Percentiles rank a stretch among this genome's conserved stretches.
Evolutionary conservation across 2,888 invertebrate genomes (phyloP).

Genomic region (Drosophila picticornis): DNA sequence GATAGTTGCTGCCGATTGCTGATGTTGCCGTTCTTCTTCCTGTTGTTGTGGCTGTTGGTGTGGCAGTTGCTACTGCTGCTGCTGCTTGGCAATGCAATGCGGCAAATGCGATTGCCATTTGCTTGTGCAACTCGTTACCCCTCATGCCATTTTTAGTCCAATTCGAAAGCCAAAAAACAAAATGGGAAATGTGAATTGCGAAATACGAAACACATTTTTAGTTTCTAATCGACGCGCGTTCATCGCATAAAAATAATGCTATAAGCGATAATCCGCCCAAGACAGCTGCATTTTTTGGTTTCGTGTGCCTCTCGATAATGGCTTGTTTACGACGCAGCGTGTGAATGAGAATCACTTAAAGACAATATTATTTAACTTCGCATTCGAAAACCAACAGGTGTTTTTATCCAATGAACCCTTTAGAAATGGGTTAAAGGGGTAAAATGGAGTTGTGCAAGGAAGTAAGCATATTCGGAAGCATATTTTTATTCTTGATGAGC

Average conservation of each 20-base stretch:
- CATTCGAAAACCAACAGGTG: not conserved
- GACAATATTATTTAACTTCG: not conserved
- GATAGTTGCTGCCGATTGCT: conserved; percentile 71
- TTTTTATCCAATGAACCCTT: not conserved
- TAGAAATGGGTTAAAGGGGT: not conserved
- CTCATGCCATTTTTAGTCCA: conserved; percentile 64
- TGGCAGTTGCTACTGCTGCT: conserved; percentile 21
- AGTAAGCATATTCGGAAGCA: not conserved
- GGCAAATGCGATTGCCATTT: conserved; percentile 71
- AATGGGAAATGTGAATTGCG: conserved; percentile 35
- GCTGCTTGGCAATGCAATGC: conserved; percentile 65
- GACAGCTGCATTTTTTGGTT: conserved; percentile 66
- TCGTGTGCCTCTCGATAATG: conserved; percentile 62
- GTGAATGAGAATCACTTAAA: not conserved
- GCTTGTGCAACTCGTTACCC: conserved; percentile 49
- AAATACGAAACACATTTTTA: conserved; percentile 74
- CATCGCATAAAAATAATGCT: conserved; percentile 81
- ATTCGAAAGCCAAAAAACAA: conserved; percentile 40
- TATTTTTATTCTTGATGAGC: not conserved
- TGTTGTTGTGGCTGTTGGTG: conserved; percentile 19
- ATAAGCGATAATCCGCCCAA: conserved; percentile 73
- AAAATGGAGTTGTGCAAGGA: not conserved
- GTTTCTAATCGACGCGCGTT: conserved; percentile 81
- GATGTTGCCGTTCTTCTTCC: conserved; percentile 22
- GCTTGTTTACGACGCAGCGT: conserved; percentile 54